These are phyloP conservation scores for Huso huso DNA, from an alignment of 2,797 vertebrate species.

Conservation along the genomic window DNA sequence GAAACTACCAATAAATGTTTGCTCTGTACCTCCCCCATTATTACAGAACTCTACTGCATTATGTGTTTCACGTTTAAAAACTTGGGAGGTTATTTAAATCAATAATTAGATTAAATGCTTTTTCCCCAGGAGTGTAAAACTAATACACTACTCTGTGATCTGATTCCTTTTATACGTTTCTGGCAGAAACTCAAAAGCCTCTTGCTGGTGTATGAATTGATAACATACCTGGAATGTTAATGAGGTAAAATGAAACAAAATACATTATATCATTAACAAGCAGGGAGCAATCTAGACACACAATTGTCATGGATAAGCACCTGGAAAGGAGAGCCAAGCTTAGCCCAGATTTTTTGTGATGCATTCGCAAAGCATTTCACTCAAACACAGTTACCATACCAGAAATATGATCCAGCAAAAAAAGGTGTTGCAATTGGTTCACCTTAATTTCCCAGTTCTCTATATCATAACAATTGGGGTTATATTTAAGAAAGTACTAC, in stretches of 20 bases:
- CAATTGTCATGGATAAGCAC: not conserved
- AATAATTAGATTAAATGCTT: too few relatives aligned
- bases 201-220: not conserved
- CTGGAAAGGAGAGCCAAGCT: not conserved
- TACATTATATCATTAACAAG: conserved; percentile 2
- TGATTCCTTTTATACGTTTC: not conserved
- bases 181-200: not conserved
- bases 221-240: not conserved
- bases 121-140: not conserved
- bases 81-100: too few relatives aligned
- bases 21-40: too few relatives aligned
- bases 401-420: too few relatives aligned
- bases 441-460: too few relatives aligned
- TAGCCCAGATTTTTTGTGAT: not conserved
- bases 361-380: not conserved
- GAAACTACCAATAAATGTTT: too few relatives aligned
- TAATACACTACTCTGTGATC: not conserved
- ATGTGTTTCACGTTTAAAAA: too few relatives aligned
- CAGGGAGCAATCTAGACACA: not conserved
- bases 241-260: not conserved
- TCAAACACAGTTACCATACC: not conserved
- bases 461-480: too few relatives aligned
- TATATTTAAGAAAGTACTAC: too few relatives aligned
- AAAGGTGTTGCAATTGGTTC: too few relatives aligned
- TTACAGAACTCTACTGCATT: too few relatives aligned